Evolutionary conservation across 2,113 vertebrate genomes (phyloP).

Genomic region (Dolichallabes microphthalmus): DNA sequence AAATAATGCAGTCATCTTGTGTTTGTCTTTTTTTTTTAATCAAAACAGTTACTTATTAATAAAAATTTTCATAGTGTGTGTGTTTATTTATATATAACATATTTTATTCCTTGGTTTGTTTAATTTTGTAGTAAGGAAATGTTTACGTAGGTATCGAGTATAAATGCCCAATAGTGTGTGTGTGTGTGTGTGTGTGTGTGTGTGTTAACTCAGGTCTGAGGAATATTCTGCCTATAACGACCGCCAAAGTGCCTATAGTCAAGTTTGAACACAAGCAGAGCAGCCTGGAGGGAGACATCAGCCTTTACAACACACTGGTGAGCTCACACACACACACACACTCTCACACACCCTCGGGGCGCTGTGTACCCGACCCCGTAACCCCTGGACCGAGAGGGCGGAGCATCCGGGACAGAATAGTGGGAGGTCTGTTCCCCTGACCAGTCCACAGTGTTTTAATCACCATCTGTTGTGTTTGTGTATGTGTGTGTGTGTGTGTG

Average conservation of each 20-base stretch:
- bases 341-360: too few species aligned
- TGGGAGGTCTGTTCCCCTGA: too few species aligned
- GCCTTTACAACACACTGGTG: conserved; percentile 97
- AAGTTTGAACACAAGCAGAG: conserved; percentile 97
- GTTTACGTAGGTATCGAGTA: not conserved
- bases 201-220: conserved; percentile 79
- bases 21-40: not conserved
- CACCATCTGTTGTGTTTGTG: not conserved
- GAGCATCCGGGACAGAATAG: too few species aligned
- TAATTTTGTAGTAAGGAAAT: not conserved
- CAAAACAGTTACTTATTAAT: not conserved
- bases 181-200: conserved; percentile 32
- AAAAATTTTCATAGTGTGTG: not conserved
- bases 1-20: too few species aligned
- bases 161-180: not conserved
- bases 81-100: not conserved
- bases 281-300: conserved; percentile 94
- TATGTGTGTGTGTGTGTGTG: not conserved
- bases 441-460: not conserved
- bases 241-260: conserved; percentile 99
- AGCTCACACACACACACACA: conserved; percentile 47
- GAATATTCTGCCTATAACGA: conserved; percentile 98
- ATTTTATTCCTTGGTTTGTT: not conserved
- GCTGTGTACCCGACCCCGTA: too few species aligned
- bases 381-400: too few species aligned